A percentile compares a stretch with the other conserved stretches of the same genome.
Evolutionary conservation across 1,140 invertebrate species (phyloP).

Genomic region (Schlechtendalia chinensis): DNA sequence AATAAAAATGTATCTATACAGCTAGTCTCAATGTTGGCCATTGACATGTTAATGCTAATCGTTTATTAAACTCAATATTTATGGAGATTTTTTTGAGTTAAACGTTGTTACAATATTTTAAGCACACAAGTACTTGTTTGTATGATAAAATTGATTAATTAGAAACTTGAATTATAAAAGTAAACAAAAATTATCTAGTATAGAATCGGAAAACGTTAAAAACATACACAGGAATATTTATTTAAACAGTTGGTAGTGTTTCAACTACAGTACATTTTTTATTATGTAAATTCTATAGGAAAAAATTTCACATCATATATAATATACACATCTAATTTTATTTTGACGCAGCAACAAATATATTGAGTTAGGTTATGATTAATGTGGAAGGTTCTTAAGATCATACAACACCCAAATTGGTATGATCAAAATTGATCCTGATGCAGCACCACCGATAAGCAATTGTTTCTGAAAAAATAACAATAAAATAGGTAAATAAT

Average conservation of each 20-base stretch:
- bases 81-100: too few relatives aligned
- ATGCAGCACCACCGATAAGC: constrained; percentile 36
- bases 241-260: constrained; percentile 17
- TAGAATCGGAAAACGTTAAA: too few relatives aligned
- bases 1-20: too few relatives aligned
- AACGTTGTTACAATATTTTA: too few relatives aligned
- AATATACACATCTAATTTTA: constrained; percentile 23
- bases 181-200: too few relatives aligned
- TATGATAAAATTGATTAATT: too few relatives aligned
- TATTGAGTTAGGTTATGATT: neutral
- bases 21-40: too few relatives aligned
- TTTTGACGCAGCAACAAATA: neutral
- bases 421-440: constrained; percentile 31
- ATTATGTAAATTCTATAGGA: constrained; percentile 23
- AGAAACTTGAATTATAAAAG: too few relatives aligned
- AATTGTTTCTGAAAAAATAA: constrained; percentile 40
- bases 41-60: too few relatives aligned
- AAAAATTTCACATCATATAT: neutral
- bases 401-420: constrained; percentile 42
- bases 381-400: constrained; percentile 11
- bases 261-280: neutral
- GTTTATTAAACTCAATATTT: too few relatives aligned
- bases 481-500: neutral
- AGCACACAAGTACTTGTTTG: too few relatives aligned
- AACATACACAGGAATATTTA: too few relatives aligned